Percentiles rank a stretch among this genome's conserved stretches.
Evolutionary conservation across 2,888 invertebrate genomes (phyloP).

Genomic region (Harpalus rufipes): DNA sequence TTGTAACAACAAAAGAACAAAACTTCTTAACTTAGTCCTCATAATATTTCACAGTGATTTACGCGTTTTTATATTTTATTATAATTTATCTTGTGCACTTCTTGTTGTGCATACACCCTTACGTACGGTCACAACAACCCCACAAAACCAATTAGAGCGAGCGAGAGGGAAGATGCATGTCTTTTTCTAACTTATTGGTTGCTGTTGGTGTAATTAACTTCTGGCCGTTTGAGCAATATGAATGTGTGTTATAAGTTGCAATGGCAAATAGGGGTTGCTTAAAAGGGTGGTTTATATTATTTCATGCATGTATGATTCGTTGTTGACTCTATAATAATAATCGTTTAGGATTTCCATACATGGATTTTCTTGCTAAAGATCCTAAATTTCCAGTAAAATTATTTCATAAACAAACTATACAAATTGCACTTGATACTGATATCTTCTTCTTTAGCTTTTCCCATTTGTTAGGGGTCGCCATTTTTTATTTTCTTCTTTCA

Average conservation of each 20-base stretch:
- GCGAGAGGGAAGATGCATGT: neutral
- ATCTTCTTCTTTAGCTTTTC: no score
- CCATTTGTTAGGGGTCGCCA: no score
- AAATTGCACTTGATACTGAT: no score
- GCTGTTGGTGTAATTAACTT: neutral
- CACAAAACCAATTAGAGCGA: constrained; percentile 19
- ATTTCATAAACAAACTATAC: no score
- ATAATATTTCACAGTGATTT: neutral
- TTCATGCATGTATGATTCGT: no score
- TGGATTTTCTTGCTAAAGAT: no score
- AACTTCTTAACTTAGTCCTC: neutral
- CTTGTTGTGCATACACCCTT: neutral
- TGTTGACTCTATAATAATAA: no score
- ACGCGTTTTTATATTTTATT: constrained; percentile 6
- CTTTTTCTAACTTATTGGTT: constrained; percentile 2
- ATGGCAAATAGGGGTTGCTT: neutral
- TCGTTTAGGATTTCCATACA: no score
- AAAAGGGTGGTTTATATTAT: no score
- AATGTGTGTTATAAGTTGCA: neutral
- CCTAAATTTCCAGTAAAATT: no score
- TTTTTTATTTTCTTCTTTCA: no score
- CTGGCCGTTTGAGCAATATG: neutral
- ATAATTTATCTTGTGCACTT: neutral
- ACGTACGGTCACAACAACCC: neutral
- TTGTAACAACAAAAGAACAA: neutral